phyloP scores from a whole-genome alignment of 2,797 vertebrate genomes.

The Falco naumanni region DNA sequence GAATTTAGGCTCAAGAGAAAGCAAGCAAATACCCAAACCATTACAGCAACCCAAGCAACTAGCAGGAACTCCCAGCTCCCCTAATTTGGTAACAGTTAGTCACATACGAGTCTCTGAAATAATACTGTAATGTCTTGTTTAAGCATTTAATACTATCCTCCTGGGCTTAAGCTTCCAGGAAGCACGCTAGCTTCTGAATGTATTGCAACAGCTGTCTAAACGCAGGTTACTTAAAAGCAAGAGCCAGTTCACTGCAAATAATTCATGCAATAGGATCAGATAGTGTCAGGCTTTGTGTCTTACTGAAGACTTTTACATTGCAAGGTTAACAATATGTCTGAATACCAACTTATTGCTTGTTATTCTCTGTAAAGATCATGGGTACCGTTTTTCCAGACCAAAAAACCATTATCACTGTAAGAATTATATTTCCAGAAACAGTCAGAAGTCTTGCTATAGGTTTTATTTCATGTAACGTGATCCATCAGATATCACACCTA shows the following conservation, averaged over 20 bases:
- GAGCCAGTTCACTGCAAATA: background rate
- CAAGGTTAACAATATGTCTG: background rate
- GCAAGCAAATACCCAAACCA: background rate
- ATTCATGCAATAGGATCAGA: background rate
- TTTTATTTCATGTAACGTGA: conserved; percentile 71
- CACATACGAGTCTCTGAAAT: background rate
- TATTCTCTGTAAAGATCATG: background rate
- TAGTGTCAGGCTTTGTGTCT: background rate
- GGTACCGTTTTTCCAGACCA: background rate
- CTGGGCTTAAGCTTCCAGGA: background rate
- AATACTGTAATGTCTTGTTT: background rate
- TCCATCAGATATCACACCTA: background rate
- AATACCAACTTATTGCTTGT: background rate
- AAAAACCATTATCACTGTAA: background rate
- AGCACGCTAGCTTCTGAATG: background rate
- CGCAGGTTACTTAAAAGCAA: background rate
- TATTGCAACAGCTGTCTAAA: background rate
- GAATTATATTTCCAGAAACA: background rate
- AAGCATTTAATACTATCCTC: background rate
- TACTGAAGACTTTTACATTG: background rate
- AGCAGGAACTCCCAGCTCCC: background rate
- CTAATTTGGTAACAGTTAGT: background rate
- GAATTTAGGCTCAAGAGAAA: background rate
- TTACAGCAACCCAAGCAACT: background rate
- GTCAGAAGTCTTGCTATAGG: background rate